phyloP scores from a whole-genome alignment of 2,797 vertebrate species.

The Trichosurus vulpecula region DNA sequence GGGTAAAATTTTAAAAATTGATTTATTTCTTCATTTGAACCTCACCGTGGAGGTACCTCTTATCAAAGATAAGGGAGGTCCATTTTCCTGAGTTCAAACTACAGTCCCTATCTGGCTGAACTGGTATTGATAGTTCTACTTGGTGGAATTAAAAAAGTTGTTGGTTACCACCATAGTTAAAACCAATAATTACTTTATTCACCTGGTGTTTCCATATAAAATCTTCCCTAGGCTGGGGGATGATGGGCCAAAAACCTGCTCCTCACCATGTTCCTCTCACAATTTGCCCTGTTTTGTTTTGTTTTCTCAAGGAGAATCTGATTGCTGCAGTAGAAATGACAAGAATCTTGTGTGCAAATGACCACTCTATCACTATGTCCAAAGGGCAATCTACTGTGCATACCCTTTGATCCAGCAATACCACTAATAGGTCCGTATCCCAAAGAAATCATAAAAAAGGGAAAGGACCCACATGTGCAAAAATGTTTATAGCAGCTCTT shows the following conservation, averaged over 20 bases:
- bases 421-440: too few species aligned
- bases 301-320: not conserved
- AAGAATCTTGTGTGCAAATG: not conserved
- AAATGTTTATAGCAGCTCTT: not conserved
- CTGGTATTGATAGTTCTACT: not conserved
- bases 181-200: not conserved
- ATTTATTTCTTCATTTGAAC: not conserved
- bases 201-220: not conserved
- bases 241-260: not conserved
- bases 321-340: not conserved
- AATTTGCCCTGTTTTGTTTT: not conserved
- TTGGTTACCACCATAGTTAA: not conserved
- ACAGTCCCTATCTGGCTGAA: not conserved
- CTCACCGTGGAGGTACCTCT: not conserved
- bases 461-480: not conserved
- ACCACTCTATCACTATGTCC: too few species aligned
- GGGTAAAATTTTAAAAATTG: too few species aligned
- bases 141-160: not conserved
- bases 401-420: too few species aligned
- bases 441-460: not conserved
- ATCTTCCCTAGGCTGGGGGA: not conserved
- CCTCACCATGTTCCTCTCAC: not conserved
- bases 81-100: not conserved
- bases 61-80: not conserved
- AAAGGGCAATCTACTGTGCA: too few species aligned